Percentiles rank a stretch among this genome's conserved stretches.
Conservation (phyloP, 2,113 vertebrate species). For the Gnathonemus longibarbis region DNA sequence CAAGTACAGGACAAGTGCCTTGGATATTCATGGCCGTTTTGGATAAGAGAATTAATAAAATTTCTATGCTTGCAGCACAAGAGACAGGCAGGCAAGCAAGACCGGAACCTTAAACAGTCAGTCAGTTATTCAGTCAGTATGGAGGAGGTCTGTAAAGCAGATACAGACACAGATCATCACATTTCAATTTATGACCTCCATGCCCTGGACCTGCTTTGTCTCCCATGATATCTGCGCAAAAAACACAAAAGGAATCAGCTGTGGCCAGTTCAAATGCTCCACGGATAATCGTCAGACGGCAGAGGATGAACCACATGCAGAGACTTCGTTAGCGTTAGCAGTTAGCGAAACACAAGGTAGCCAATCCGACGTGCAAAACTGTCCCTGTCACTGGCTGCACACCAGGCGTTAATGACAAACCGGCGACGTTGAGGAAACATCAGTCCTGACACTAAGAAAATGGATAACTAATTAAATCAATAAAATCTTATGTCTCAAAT, state of each 20-base stretch:
- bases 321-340: not conserved
- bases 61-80: not conserved
- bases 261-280: not conserved
- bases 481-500: not conserved
- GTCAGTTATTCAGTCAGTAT: not conserved
- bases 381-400: not conserved
- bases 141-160: not conserved
- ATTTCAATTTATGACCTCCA: not conserved
- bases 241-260: not conserved
- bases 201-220: not conserved
- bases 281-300: not conserved
- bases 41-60: not conserved
- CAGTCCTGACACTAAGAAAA: not conserved
- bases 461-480: not conserved
- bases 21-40: constrained; percentile 24
- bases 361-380: not conserved
- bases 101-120: not conserved
- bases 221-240: not conserved
- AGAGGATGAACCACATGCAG: not conserved
- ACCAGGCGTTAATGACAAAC: not conserved
- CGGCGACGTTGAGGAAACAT: not conserved
- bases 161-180: not conserved
- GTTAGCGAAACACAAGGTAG: not conserved
- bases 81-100: not conserved
- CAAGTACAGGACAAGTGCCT: constrained; percentile 43